Base-by-base conservation (phyloP, 2,113 vertebrate species). In the Laticauda colubrina region DNA sequence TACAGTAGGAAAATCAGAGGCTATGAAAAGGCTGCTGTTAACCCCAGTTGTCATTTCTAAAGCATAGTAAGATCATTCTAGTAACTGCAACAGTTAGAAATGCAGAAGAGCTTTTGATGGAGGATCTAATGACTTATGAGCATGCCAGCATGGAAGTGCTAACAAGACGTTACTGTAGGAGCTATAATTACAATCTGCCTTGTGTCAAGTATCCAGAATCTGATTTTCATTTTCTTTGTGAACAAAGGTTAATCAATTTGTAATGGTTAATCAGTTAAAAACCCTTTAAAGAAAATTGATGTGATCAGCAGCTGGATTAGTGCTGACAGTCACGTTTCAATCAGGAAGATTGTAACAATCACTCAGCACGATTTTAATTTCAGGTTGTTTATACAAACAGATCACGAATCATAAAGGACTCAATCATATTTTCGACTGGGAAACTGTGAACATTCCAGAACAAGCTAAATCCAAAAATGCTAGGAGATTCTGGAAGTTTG, bases 171-270 rank as follows among this genome's bases (percentile, higher is more conserved):
- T 96, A 94, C 56, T 86, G 45, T 20, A 92, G 51, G 14, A 93
- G 26, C 89, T 85, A 48, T 93, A 95, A 96, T 96, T 96, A 93
- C 69, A 92, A 91, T 21, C 54, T 95, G 26, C 61, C 29, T 64
- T 93, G 59, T 86, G 93, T 91, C 90, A 90, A 94, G 61, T 92
- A 91, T 21, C 6, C 91, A 91, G 88, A 93, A 94, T 81, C 88
- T n/a, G 94, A 87, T 96, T 94, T 88, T 95, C 93, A 95, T 94
- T 95, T 94, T 12, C 88, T 94, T 95, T 87, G 94, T 87, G 90
- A 92, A 95, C 15, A 91, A 96, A 95, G 9, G 34, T 96, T 93
- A 95, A 94, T 75, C 64, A 75, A 34, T 75, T 75, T 75, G 53
- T 91, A 96, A 92, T 88, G 89, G 24, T 69, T 61, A 95, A 94